These are phyloP conservation scores for Nematopogon swammerdamellus DNA, from an alignment of 2,888 invertebrate genomes.

Conservation along the genomic window DNA sequence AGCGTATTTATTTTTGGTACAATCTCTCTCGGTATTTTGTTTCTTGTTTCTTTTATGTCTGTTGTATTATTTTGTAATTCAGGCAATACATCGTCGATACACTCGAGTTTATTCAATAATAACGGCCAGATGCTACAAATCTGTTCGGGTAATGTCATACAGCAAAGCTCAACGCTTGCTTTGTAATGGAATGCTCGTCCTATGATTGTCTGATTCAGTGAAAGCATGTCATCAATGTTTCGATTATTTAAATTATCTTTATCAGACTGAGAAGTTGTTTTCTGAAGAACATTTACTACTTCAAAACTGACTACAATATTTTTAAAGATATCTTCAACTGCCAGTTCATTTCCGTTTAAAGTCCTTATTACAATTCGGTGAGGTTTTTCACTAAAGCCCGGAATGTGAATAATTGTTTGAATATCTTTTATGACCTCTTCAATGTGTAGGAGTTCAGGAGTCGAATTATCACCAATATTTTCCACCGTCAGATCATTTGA, in stretches of 20 bases:
- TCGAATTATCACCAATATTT: too few relatives aligned
- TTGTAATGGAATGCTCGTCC: not conserved
- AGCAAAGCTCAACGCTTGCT: not conserved
- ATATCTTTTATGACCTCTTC: too few relatives aligned
- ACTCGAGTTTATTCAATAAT: not conserved
- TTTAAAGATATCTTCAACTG: constrained; percentile 30
- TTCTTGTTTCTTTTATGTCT: too few relatives aligned
- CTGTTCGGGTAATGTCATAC: not conserved
- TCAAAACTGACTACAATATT: constrained; percentile 38
- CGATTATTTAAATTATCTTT: not conserved
- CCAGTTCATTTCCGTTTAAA: constrained; percentile 25
- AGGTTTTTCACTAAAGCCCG: not conserved
- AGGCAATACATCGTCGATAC: too few relatives aligned
- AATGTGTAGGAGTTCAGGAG: too few relatives aligned
- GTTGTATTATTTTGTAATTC: too few relatives aligned
- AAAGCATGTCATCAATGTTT: not conserved
- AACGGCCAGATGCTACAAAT: not conserved
- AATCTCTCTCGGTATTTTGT: too few relatives aligned
- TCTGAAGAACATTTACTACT: constrained; percentile 14
- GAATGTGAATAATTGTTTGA: not conserved
- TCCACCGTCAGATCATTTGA: too few relatives aligned
- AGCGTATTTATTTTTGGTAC: too few relatives aligned
- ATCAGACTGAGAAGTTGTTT: too few relatives aligned
- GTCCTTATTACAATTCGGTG: constrained; percentile 21
- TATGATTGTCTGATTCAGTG: not conserved